Evolutionary conservation across 2,797 vertebrate genomes (phyloP), one percentile per base, ranked within the genome.

Genomic region (Pelobates cultripes): DNA sequence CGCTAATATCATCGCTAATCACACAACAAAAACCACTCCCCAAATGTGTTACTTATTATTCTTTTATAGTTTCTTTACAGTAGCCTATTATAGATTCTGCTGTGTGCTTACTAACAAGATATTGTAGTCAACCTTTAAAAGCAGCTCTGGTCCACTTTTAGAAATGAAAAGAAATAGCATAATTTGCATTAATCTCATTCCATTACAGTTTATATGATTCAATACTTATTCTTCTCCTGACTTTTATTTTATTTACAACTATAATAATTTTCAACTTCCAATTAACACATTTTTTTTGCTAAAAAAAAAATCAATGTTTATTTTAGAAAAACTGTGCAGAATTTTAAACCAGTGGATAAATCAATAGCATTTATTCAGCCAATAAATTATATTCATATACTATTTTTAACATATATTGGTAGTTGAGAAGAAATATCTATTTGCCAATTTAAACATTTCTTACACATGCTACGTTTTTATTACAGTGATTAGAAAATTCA

Each of bases 391-490:
- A 70, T 79, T 83, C 70, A 63, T 51, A 83, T 78, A 75, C 14
- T 47, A 13, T 43, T 53, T 64, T 45, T 66, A 41, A 47, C 14
- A 70, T 70, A 70, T 61, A 17, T 43, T 41, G n/a, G 57, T 66
- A 70, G 17, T 83, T 75, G 75, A 41, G 44, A 64, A 83, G 76
- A 83, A 75, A 83, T 79, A 83, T 83, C 45, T 28, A 51, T 83
- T 83, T 83, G 71, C 77, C 81, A 66, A 75, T 83, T 83, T 79
- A 41, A 41, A 70, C 45, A 75, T 61, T 74, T 74, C 43, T 83
- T 83, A 70, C 72, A 74, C 40, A 63, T 78, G 76, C 53, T 83
- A 47, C 63, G 28, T n/a, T 83, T 82, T 83, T 83, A 83, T 78
- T 51, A 63, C 70, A 15, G 70, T 40, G n/a, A 78, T 78, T 78